These are phyloP conservation scores for Spisula subtruncata DNA, from an alignment of 2,888 invertebrate genomes.

Conservation along the genomic window DNA sequence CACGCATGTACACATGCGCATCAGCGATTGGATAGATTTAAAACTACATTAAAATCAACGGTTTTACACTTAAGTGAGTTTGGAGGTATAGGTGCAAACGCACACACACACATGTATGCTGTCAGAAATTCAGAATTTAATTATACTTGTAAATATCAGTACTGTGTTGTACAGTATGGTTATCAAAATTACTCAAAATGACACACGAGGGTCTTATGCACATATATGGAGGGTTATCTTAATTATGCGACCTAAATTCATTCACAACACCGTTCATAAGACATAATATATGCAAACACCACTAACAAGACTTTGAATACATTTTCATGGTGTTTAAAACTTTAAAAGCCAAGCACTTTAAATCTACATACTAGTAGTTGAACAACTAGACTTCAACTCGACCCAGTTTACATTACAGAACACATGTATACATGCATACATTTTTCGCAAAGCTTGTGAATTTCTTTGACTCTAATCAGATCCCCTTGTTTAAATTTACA, in stretches of 20 bases:
- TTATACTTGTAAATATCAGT: too few species aligned
- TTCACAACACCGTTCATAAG: too few species aligned
- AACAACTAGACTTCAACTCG: not conserved
- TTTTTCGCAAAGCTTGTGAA: not conserved
- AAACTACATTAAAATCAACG: not conserved
- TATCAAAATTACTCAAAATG: too few species aligned
- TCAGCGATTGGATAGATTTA: not conserved
- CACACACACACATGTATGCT: too few species aligned
- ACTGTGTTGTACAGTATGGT: too few species aligned
- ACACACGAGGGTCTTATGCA: too few species aligned
- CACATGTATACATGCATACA: not conserved
- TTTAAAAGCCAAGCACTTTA: not conserved
- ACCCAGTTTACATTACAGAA: not conserved
- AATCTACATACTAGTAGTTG: not conserved
- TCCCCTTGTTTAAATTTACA: constrained; percentile 51
- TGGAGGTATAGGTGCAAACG: not conserved
- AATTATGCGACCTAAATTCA: too few species aligned
- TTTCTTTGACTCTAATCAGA: constrained; percentile 19
- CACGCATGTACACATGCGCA: not conserved
- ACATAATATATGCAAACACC: not conserved
- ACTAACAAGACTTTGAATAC: not conserved
- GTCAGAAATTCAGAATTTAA: too few species aligned
- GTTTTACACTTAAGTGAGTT: not conserved
- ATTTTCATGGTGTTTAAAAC: not conserved
- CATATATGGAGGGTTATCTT: too few species aligned